phyloP scores from a whole-genome alignment of 2,888 invertebrate genomes.

The Cinara cedri region DNA sequence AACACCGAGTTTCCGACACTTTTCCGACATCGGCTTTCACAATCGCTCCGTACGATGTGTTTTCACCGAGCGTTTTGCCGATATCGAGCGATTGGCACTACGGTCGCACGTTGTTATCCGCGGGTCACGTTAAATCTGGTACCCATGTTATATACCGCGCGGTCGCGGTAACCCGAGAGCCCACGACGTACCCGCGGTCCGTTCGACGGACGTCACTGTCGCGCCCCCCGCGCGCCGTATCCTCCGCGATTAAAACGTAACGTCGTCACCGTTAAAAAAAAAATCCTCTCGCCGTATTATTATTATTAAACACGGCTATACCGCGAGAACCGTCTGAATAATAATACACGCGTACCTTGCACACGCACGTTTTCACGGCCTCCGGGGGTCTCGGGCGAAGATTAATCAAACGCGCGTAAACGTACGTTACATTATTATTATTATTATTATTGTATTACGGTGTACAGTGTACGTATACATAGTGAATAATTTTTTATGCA shows the following conservation, averaged over 20 bases:
- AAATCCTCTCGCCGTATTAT: slow-evolving; percentile 6
- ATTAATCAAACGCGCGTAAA: slow-evolving; percentile 40
- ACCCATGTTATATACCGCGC: too few relatives aligned
- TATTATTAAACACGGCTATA: too few relatives aligned
- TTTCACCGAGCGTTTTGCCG: too few relatives aligned
- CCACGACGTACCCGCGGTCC: not conserved
- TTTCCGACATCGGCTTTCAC: too few relatives aligned
- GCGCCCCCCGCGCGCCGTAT: not conserved
- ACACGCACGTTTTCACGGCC: slow-evolving; percentile 49
- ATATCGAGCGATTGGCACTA: too few relatives aligned
- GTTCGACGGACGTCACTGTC: not conserved
- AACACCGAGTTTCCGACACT: too few relatives aligned
- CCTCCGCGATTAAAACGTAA: slow-evolving; percentile 26
- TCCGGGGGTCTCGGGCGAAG: slow-evolving; percentile 37
- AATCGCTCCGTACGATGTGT: too few relatives aligned
- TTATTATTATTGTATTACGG: not conserved
- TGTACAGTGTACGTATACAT: too few relatives aligned
- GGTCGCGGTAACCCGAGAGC: not conserved
- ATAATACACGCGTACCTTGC: not conserved
- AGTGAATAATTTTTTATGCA: not conserved
- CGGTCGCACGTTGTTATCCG: too few relatives aligned
- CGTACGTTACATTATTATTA: slow-evolving; percentile 21
- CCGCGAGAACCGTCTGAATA: too few relatives aligned
- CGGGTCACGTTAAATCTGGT: too few relatives aligned
- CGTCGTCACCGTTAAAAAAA: too few relatives aligned